phyloP scores from a whole-genome alignment of 2,113 vertebrate genomes.

The Triplophysa dalaica region DNA sequence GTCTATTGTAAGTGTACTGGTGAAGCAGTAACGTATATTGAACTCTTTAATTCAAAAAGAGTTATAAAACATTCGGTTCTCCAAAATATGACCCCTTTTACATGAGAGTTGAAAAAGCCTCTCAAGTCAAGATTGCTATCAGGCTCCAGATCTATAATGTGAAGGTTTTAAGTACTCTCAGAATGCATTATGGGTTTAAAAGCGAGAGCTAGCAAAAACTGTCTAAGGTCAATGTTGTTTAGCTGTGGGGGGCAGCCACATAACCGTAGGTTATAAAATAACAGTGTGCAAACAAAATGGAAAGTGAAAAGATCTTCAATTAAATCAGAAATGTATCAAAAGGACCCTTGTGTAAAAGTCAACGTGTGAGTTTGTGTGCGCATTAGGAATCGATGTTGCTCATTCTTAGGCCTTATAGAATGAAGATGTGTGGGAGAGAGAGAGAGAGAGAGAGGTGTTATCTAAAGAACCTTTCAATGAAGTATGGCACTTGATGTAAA shows the following conservation, averaged over 20 bases:
- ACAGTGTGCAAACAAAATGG: not conserved
- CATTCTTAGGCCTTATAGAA: constrained; percentile 7
- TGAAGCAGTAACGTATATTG: not conserved
- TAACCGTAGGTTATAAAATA: not conserved
- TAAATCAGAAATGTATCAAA: not conserved
- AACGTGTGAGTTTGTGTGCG: constrained; percentile 27
- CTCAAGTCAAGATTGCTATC: not conserved
- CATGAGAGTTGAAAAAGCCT: not conserved
- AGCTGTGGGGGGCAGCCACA: too few relatives aligned
- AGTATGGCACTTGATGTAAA: constrained; percentile 54
- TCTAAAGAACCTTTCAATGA: constrained; percentile 43
- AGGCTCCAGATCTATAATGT: not conserved
- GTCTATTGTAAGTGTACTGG: not conserved
- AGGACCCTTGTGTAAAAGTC: not conserved
- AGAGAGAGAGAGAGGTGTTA: not conserved
- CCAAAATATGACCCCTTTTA: not conserved
- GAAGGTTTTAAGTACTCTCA: not conserved
- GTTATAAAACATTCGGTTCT: not conserved
- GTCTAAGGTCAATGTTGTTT: not conserved
- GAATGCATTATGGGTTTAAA: not conserved
- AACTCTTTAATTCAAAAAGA: not conserved
- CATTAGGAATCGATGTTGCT: not conserved
- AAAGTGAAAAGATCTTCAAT: constrained; percentile 1
- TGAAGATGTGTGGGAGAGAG: not conserved
- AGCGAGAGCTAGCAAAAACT: not conserved